phyloP scores from a whole-genome alignment of 2,888 invertebrate genomes.

The Philereme vetulata region DNA sequence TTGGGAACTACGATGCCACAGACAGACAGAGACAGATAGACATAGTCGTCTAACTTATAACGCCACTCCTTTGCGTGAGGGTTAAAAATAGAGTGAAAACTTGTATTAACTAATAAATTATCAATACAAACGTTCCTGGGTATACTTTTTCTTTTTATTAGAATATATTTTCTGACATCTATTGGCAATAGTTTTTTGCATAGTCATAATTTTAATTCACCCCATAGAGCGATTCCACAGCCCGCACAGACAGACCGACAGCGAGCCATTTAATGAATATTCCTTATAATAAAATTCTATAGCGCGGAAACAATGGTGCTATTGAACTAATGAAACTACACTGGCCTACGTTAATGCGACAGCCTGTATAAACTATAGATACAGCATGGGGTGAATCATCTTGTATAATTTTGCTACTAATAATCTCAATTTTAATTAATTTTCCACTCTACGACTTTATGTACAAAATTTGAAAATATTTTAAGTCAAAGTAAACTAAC shows the following conservation, averaged over 20 bases:
- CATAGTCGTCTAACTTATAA: no score
- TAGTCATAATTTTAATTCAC: conserved; percentile 14
- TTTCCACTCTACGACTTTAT: no score
- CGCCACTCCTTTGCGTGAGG: no score
- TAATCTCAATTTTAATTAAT: no score
- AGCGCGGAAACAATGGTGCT: conserved; percentile 50
- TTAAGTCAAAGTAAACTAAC: no score
- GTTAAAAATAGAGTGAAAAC: no score
- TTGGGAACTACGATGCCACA: no score
- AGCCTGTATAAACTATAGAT: conserved; percentile 25
- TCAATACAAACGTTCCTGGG: no score
- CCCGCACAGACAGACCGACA: conserved; percentile 23
- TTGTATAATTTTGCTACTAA: neutral
- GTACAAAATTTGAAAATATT: no score
- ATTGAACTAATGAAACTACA: conserved; percentile 54
- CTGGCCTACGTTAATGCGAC: conserved; percentile 44
- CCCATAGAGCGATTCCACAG: conserved; percentile 21
- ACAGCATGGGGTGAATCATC: neutral
- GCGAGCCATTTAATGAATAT: conserved; percentile 37
- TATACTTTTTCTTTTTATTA: no score
- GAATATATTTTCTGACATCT: neutral
- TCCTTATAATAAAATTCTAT: conserved; percentile 54
- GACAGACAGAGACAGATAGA: no score
- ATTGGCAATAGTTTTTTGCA: neutral
- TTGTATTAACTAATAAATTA: no score